phyloP scores from a whole-genome alignment of 2,797 vertebrate species.

The Lycodopsis pacificus region DNA sequence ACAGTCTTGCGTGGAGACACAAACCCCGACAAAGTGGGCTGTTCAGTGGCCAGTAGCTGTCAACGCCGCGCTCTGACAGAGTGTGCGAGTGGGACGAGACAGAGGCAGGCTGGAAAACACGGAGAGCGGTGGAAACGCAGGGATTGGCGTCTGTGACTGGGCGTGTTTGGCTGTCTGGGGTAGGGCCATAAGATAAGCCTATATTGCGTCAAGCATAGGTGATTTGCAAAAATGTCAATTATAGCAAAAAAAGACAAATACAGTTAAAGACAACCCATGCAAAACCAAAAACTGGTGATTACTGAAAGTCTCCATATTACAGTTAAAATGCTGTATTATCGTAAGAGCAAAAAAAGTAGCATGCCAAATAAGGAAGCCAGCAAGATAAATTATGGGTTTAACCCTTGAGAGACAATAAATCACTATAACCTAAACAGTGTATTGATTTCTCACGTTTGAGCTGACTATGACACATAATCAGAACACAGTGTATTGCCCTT shows the following conservation, averaged over 20 bases:
- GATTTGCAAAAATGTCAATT: conserved; percentile 48
- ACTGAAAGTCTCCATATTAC: not conserved
- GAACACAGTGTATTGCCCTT: not conserved
- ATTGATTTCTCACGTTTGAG: not conserved
- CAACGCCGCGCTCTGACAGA: conserved; percentile 78
- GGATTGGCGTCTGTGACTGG: conserved; percentile 60
- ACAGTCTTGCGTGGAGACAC: conserved; percentile 72
- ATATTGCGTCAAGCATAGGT: conserved; percentile 42
- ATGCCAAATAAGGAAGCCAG: not conserved
- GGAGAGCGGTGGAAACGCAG: conserved; percentile 57
- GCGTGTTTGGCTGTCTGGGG: conserved; percentile 44
- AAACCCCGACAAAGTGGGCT: conserved; percentile 79
- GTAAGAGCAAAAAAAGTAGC: not conserved
- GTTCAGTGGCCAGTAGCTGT: conserved; percentile 81
- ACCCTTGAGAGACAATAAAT: not conserved
- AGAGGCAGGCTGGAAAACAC: conserved; percentile 78
- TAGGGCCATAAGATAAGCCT: conserved; percentile 33
- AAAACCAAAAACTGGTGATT: conserved; percentile 14
- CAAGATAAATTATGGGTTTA: not conserved
- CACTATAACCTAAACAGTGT: not conserved
- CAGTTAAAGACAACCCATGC: conserved; percentile 9
- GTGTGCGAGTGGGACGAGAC: conserved; percentile 78
- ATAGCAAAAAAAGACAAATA: conserved; percentile 18
- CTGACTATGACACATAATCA: not conserved
- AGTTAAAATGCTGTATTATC: not conserved